Conservation (phyloP, 2,113 vertebrate genomes). For the Actenoides hombroni region DNA sequence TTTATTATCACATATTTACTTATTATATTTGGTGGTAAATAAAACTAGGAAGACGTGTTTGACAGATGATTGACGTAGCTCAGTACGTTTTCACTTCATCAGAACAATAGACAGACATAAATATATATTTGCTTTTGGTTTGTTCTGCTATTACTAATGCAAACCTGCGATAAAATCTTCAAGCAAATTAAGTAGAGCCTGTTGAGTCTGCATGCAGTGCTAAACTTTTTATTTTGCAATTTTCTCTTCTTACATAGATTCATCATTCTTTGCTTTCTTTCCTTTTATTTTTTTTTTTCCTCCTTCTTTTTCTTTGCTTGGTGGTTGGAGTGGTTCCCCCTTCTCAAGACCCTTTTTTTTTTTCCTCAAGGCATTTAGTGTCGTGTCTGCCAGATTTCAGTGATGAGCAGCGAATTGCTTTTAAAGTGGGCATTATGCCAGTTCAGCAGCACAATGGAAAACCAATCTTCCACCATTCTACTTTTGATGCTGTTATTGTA, state of each 20-base stretch:
- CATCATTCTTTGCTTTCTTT: slow-evolving; percentile 67
- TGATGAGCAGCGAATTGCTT: slow-evolving; percentile 95
- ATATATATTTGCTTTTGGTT: slow-evolving; percentile 86
- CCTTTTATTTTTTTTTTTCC: not conserved
- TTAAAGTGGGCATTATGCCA: slow-evolving; percentile 96
- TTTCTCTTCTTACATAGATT: slow-evolving; percentile 77
- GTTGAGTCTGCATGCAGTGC: slow-evolving; percentile 73
- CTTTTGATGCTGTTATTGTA: slow-evolving; percentile 92
- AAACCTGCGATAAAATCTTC: slow-evolving; percentile 75
- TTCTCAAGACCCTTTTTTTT: slow-evolving; percentile 76
- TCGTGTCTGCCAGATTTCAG: slow-evolving; percentile 94
- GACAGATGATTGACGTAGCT: slow-evolving; percentile 82
- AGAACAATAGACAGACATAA: slow-evolving; percentile 81
- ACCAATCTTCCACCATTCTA: slow-evolving; percentile 93
- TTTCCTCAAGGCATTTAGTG: slow-evolving; percentile 88
- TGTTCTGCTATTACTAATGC: slow-evolving; percentile 77
- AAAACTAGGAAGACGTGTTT: slow-evolving; percentile 80
- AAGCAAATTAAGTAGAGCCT: slow-evolving; percentile 78
- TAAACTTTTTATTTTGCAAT: slow-evolving; percentile 81
- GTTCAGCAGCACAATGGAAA: slow-evolving; percentile 93
- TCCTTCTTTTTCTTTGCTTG: slow-evolving; percentile 54
- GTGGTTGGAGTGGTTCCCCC: slow-evolving; percentile 81
- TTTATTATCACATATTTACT: slow-evolving; percentile 89
- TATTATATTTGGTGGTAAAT: slow-evolving; percentile 84
- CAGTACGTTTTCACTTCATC: slow-evolving; percentile 78